phyloP scores from a whole-genome alignment of 2,797 vertebrate species.

The Poecilia wingei region DNA sequence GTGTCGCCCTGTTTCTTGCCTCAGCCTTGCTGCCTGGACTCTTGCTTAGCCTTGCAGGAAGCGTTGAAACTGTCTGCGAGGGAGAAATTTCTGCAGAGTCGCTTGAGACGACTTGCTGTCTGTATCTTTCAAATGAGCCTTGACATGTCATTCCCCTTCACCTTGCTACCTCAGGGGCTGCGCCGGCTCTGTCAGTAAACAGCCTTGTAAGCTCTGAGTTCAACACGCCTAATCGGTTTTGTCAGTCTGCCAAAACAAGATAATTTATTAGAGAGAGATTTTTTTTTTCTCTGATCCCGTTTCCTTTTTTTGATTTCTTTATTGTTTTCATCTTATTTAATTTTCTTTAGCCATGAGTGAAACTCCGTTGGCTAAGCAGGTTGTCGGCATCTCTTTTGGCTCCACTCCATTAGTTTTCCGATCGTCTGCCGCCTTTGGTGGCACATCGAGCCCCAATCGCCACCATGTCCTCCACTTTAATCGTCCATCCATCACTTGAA shows the following conservation, averaged over 20 bases:
- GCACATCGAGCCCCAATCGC: slow-evolving; percentile 25
- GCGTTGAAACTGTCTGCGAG: slow-evolving; percentile 46
- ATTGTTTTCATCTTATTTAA: not conserved
- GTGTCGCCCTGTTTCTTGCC: slow-evolving; percentile 1
- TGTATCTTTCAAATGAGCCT: slow-evolving; percentile 58
- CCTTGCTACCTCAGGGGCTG: slow-evolving; percentile 52
- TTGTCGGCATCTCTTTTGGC: slow-evolving; percentile 57
- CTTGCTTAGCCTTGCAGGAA: slow-evolving; percentile 37
- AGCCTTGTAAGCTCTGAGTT: slow-evolving; percentile 47
- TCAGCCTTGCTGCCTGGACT: slow-evolving; percentile 18
- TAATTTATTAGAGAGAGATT: slow-evolving; percentile 1
- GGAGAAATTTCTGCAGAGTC: slow-evolving; percentile 48
- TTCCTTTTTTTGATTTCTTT: not conserved
- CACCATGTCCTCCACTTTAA: slow-evolving; percentile 32
- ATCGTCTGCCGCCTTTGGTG: slow-evolving; percentile 41
- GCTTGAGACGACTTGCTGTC: slow-evolving; percentile 47
- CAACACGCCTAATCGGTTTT: slow-evolving; percentile 30
- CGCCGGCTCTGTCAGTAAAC: slow-evolving; percentile 58
- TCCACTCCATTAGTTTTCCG: slow-evolving; percentile 58
- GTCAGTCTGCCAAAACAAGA: slow-evolving; percentile 8
- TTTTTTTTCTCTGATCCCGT: not conserved
- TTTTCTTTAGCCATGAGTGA: slow-evolving; percentile 6
- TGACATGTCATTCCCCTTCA: slow-evolving; percentile 72
- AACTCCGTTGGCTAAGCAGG: slow-evolving; percentile 44
- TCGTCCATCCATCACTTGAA: slow-evolving; percentile 59